Percentiles rank a stretch among this genome's conserved stretches.
Evolutionary conservation across 2,113 vertebrate genomes (phyloP).

Genomic region (Trematomus loennbergii): DNA sequence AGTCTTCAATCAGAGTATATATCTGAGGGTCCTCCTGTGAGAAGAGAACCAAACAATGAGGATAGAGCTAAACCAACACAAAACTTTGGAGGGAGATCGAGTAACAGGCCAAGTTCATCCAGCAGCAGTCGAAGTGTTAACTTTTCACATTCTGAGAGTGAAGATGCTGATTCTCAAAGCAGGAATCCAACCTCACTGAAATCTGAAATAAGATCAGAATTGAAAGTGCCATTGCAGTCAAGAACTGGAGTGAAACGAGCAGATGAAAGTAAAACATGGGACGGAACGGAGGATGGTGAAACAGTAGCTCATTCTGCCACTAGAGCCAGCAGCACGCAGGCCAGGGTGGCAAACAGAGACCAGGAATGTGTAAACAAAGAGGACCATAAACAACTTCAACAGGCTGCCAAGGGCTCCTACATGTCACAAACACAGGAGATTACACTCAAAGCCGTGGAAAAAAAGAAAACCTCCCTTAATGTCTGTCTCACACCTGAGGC

Average conservation of each 20-base stretch:
- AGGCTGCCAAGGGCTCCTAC: constrained; percentile 58
- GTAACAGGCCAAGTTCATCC: constrained; percentile 61
- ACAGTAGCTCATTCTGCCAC: constrained; percentile 55
- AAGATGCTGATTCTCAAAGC: constrained; percentile 54
- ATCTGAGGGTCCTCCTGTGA: constrained; percentile 72
- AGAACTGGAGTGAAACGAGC: constrained; percentile 40
- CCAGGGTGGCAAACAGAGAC: constrained; percentile 69
- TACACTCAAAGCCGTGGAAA: constrained; percentile 72
- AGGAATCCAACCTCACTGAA: constrained; percentile 26
- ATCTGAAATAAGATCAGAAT: constrained; percentile 67
- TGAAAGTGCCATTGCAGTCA: constrained; percentile 54
- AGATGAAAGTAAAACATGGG: constrained; percentile 54
- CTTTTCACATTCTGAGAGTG: constrained; percentile 62
- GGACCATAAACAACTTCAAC: constrained; percentile 71
- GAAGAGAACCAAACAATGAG: constrained; percentile 55
- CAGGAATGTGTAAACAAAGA: constrained; percentile 61
- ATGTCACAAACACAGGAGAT: constrained; percentile 81
- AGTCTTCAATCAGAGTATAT: constrained; percentile 83
- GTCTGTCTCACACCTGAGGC: constrained; percentile 74
- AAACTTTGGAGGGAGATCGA: constrained; percentile 38
- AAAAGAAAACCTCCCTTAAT: constrained; percentile 77
- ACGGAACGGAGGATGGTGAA: constrained; percentile 50
- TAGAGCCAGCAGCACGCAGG: constrained; percentile 46
- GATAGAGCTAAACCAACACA: constrained; percentile 54
- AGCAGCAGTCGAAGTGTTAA: constrained; percentile 67